Evolutionary conservation across 2,797 vertebrate species (phyloP).

Genomic region (Threskiornis aethiopicus): DNA sequence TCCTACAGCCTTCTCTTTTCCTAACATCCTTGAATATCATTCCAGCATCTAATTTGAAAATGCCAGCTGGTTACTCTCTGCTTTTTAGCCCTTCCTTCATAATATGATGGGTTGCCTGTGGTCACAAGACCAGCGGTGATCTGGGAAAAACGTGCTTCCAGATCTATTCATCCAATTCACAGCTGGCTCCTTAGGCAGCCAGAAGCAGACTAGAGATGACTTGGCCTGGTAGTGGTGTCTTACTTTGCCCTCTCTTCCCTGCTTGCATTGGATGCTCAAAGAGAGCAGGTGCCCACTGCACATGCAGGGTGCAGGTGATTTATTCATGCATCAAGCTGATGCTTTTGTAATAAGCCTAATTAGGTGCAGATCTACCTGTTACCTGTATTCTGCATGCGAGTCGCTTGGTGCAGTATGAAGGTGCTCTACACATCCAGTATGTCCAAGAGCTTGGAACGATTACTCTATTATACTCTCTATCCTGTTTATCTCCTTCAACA

Average conservation of each 20-base stretch:
- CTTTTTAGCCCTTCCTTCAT: neutral
- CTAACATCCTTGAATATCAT: neutral
- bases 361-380: neutral
- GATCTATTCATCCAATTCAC: neutral
- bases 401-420: neutral
- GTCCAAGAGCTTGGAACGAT: neutral
- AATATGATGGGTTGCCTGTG: neutral
- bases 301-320: neutral
- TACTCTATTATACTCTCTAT: accelerated
- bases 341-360: neutral
- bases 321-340: neutral
- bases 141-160: neutral
- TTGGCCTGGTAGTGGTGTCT: neutral
- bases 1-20: neutral
- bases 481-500: neutral
- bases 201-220: neutral
- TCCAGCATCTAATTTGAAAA: neutral
- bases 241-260: neutral
- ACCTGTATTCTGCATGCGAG: neutral
- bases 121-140: neutral
- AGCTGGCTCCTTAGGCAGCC: neutral
- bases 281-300: neutral
- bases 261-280: neutral
- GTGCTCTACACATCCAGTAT: neutral
- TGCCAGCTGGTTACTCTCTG: neutral